Evolutionary conservation across 2,113 vertebrate species (phyloP), one percentile per base, ranked within the genome.

Genomic region (Heteronetta atricapilla): DNA sequence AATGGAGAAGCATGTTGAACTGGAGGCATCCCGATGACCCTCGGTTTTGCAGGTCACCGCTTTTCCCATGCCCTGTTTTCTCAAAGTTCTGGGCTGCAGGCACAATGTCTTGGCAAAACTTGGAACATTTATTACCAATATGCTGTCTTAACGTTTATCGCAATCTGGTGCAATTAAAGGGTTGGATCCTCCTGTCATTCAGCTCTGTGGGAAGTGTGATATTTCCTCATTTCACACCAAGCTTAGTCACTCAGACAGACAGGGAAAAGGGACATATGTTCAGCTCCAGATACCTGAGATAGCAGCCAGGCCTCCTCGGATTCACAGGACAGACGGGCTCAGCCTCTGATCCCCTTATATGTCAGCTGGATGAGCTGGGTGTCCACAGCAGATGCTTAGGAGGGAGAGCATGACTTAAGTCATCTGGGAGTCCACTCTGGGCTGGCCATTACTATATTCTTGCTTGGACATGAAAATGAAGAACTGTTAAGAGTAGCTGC

Each of bases 191-290:
- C 46, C 77, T 95, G 89, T 92, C 89, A 81, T 66, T 95, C 68
- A 81, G 66, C 55, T 89, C 84, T 66, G 85, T 96, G 64, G 89
- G 89, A 95, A 89, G 82, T 62, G 36, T 88, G 87, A 74, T 93
- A 94, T 77, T 95, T 95, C 89, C 64, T 85, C 4, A 0, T 89
- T 96, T 95, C 9, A 3, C 55, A 56, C 79, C 70, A 82, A 67
- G 64, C 59, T 95, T 94, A 92, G 86, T 95, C 86, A 85, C 34
- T 92, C 64, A 81, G 80, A 90, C 46, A 90, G 82, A 59, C 38
- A 92, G 46, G 38, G 56, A 90, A 92, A 77, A 88, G n/a, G 52
- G 82, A 92, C 92, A 83, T 94, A 90, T 84, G 90, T 92, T 92
- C 8, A 1, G 12, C 80, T 83, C 56, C 67, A 25, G 11, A 46